phyloP scores from a whole-genome alignment of 2,888 invertebrate genomes.

The Drosophila cognata region DNA sequence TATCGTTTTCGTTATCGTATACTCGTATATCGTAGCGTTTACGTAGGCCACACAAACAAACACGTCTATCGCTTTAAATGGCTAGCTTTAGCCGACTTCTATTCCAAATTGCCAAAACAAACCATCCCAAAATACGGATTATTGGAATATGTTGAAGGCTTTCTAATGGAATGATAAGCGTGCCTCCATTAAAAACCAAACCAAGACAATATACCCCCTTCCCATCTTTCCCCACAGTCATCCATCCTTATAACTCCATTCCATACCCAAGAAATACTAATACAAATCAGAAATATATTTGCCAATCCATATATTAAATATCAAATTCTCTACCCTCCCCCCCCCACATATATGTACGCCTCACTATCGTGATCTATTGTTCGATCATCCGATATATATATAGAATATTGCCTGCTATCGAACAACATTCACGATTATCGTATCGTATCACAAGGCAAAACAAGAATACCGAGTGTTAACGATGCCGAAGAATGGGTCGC shows the following conservation, averaged over 20 bases:
- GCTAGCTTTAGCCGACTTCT: slow-evolving; percentile 63
- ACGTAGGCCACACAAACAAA: slow-evolving; percentile 57
- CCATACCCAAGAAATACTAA: slow-evolving; percentile 9
- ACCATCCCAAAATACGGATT: slow-evolving; percentile 70
- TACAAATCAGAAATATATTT: slow-evolving; percentile 1
- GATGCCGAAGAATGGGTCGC: slow-evolving; percentile 94
- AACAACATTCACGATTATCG: slow-evolving; percentile 93
- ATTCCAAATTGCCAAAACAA: slow-evolving; percentile 63
- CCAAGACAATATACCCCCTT: neutral
- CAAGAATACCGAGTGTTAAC: slow-evolving; percentile 95
- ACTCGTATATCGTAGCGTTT: slow-evolving; percentile 68
- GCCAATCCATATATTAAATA: slow-evolving; percentile 58
- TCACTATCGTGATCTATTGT: slow-evolving; percentile 48
- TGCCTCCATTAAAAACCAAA: slow-evolving; percentile 5
- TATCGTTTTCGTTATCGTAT: slow-evolving; percentile 47
- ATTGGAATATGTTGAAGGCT: slow-evolving; percentile 66
- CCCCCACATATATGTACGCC: slow-evolving; percentile 57
- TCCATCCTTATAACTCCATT: slow-evolving; percentile 42
- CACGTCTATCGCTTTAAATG: slow-evolving; percentile 55
- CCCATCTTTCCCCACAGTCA: slow-evolving; percentile 3
- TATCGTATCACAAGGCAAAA: slow-evolving; percentile 97
- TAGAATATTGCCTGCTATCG: slow-evolving; percentile 91
- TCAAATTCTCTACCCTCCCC: slow-evolving; percentile 82
- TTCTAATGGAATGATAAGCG: slow-evolving; percentile 27
- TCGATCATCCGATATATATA: slow-evolving; percentile 22